phyloP scores from a whole-genome alignment of 1,140 invertebrate species.

The Trichonephila inaurata region DNA sequence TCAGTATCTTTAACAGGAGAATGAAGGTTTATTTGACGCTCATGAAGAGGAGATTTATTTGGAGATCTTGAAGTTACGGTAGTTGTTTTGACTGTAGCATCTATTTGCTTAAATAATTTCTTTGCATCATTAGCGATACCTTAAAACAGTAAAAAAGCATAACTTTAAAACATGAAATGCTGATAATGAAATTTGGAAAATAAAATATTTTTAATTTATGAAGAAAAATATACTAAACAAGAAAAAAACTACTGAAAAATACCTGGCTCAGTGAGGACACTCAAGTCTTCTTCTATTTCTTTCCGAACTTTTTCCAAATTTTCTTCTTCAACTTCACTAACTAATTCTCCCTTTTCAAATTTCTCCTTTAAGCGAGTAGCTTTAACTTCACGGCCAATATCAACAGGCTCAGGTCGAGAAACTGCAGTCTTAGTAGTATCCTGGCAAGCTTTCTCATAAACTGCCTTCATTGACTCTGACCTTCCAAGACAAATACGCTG shows the following conservation, averaged over 20 bases:
- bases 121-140: slow-evolving; percentile 93
- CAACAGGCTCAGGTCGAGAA: slow-evolving; percentile 58
- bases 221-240: not conserved
- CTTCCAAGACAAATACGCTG: slow-evolving; percentile 78
- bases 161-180: not conserved
- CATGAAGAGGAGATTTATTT: slow-evolving; percentile 80
- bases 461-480: slow-evolving; percentile 86
- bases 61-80: slow-evolving; percentile 79
- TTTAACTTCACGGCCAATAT: slow-evolving; percentile 84
- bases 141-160: slow-evolving; percentile 79
- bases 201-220: not conserved
- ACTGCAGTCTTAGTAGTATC: slow-evolving; percentile 83
- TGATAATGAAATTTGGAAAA: not conserved
- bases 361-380: slow-evolving; percentile 88
- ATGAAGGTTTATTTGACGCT: slow-evolving; percentile 42
- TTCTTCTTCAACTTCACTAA: slow-evolving; percentile 80
- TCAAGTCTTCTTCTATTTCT: slow-evolving; percentile 87
- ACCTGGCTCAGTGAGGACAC: slow-evolving; percentile 90
- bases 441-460: slow-evolving; percentile 93
- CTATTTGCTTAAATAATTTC: slow-evolving; percentile 91
- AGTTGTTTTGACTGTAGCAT: slow-evolving; percentile 83
- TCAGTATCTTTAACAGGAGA: slow-evolving; percentile 84
- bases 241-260: slow-evolving; percentile 52
- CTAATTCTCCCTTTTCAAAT: slow-evolving; percentile 89
- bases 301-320: slow-evolving; percentile 81